Evolutionary conservation across 2,797 vertebrate species (phyloP), one percentile per base, ranked within the genome.

Genomic region (Nasua narica): DNA sequence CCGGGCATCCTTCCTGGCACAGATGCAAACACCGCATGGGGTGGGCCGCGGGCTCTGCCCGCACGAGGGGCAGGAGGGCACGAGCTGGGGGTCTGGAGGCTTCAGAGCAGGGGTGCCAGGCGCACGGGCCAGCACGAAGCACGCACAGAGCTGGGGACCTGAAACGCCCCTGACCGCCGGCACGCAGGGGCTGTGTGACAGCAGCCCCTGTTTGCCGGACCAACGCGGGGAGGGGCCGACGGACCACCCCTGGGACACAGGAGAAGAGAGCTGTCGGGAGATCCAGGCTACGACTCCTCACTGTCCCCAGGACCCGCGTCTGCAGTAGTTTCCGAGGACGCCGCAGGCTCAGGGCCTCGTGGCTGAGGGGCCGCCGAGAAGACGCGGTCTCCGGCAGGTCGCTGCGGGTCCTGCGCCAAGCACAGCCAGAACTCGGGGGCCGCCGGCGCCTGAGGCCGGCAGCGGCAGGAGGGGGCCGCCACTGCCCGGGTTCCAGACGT

Each of bases 371-470:
- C 60, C 60, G 15, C 29, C 60, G 15, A 16, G 60, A 15, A 62
- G 7, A 62, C 60, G 2, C 60, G 14, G 60, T 62, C 60, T 62
- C 29, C 2, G 0, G 60, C 29, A 32, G 60, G 27, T 29, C 60
- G 7, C 29, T 62, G 29, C 5, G 0, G 27, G 19, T 69, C 19
- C 67, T 69, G 35, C 14, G 16, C 29, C 29, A 16, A 23, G 19
- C 35, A 37, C 19, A 6, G 19, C 19, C 35, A 5, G 35, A 69
- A 69, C 67, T 23, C 19, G 1, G 67, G 67, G 35, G 35, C 21
- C 35, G 2, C 67, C 11, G 1, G 35, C 11, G 11, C 2, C 0
- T 12, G 19, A 37, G 67, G 67, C 35, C 21, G 35, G 21, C 19
- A 23, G 65, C 4, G 11, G 19, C 67, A 21, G 27, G 60, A 62